These are phyloP conservation scores for Melospiza melodia DNA, from an alignment of 2,113 vertebrate genomes.

Conservation along the genomic window DNA sequence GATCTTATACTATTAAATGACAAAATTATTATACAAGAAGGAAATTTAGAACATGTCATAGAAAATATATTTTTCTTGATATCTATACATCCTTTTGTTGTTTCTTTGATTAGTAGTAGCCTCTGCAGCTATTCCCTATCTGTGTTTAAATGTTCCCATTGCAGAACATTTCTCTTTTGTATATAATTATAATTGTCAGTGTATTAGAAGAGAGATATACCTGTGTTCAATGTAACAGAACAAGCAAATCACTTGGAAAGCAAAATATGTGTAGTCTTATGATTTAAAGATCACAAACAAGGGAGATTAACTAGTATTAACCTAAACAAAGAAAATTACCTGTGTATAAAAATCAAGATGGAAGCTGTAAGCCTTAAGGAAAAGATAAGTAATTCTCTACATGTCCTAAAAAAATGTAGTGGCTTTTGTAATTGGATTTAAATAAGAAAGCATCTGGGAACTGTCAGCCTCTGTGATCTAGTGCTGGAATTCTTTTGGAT, in stretches of 20 bases:
- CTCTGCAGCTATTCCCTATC: background rate
- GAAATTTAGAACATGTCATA: background rate
- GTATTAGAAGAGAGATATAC: background rate
- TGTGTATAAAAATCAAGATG: background rate
- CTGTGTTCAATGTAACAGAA: background rate
- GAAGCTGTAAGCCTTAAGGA: background rate
- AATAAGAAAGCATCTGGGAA: background rate
- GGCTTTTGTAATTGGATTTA: background rate
- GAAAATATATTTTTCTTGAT: background rate
- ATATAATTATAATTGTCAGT: background rate
- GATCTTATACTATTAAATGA: background rate
- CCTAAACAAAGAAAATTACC: background rate
- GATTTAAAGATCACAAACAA: background rate
- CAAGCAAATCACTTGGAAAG: background rate
- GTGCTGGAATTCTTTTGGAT: background rate
- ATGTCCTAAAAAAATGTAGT: background rate
- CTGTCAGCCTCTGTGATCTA: background rate
- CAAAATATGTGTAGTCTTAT: background rate
- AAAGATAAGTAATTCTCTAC: background rate
- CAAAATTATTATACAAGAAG: background rate
- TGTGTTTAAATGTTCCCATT: background rate
- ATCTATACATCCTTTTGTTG: background rate
- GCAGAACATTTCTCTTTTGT: background rate
- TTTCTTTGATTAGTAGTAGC: background rate
- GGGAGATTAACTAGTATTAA: background rate